Evolutionary conservation across 2,113 vertebrate species (phyloP), one percentile per base, ranked within the genome.

Genomic region (Balaenoptera acutorostrata): DNA sequence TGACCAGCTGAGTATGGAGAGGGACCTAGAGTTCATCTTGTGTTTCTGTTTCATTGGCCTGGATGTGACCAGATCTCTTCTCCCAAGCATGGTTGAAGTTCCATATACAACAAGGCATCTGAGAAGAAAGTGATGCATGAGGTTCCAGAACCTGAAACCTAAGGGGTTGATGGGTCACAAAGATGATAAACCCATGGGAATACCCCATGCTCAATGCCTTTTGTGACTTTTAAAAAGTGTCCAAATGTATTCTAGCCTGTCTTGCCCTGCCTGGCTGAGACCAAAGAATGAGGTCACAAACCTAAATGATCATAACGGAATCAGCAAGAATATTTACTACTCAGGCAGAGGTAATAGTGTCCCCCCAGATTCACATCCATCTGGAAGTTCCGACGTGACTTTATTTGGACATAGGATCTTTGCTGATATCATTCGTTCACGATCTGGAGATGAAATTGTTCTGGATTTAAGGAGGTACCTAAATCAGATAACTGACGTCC

Each of bases 401-500:
- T 82, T 20, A 15, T 31, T 77, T 52, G 44, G 41, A 90, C 64
- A 52, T 36, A 52, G 18, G 23, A 29, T 64, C 33, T 77, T 63
- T 63, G 75, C 33, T 14, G 13, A 33, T 71, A 31, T 39, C 61
- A 27, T 11, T n/a, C 33, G 7, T 41, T 88, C 20, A n/a, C 29
- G 20, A 17, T n/a, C 57, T 36, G 8, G 75, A 52, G n/a, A 72
- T 52, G 10, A 69, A 18, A 27, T 39, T 25, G 29, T 55, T 9
- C 10, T 52, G 27, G 4, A 15, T 55, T 81, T 63, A 72, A 33
- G 7, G 18, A 41, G 7, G 41, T 31, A 64, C 55, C 1, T 15
- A 20, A 74, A 29, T 72, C n/a, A 1, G 11, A 7, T 11, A 31
- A 21, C n/a, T 5, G 25, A 57, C 0, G 2, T 25, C 33, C 15